Evolutionary conservation across 2,113 vertebrate genomes (phyloP).

Genomic region (Oryzias javanicus): DNA sequence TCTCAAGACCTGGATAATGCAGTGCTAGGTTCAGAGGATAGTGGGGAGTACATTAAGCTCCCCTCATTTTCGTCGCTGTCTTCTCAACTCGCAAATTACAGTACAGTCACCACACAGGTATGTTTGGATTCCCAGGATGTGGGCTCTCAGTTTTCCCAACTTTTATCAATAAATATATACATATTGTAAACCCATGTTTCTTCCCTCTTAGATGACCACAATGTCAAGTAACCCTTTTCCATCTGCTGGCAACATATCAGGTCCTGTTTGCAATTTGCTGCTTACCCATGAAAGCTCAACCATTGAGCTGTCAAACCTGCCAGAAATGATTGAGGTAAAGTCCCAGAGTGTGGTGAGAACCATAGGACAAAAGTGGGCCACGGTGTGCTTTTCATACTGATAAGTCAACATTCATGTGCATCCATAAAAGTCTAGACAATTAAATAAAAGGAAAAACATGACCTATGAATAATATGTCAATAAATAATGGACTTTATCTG

Average conservation of each 20-base stretch:
- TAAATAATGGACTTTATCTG: no score
- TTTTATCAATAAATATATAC: not conserved
- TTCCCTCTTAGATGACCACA: conserved; percentile 60
- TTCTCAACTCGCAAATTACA: not conserved
- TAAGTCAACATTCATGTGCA: no score
- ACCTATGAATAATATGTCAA: no score
- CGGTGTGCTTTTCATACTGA: no score
- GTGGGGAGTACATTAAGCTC: conserved; percentile 34
- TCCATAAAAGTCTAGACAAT: no score
- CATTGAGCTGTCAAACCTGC: conserved; percentile 59
- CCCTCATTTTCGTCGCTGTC: conserved; percentile 48
- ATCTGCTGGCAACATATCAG: conserved; percentile 61
- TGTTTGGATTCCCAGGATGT: conserved; percentile 13
- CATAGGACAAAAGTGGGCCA: no score
- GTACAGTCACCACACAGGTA: conserved; percentile 66
- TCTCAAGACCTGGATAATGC: conserved; percentile 1
- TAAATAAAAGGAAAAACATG: no score
- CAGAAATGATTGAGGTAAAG: conserved; percentile 73
- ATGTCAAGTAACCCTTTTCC: conserved; percentile 67
- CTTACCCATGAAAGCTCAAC: conserved; percentile 10
- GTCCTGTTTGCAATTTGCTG: conserved; percentile 63
- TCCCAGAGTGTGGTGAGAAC: no score
- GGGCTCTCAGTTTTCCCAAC: not conserved
- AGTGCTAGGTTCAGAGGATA: conserved; percentile 39
- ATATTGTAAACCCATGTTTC: not conserved